These are phyloP conservation scores for Malurus elegans DNA, from an alignment of 2,113 vertebrate genomes.

Conservation along the genomic window DNA sequence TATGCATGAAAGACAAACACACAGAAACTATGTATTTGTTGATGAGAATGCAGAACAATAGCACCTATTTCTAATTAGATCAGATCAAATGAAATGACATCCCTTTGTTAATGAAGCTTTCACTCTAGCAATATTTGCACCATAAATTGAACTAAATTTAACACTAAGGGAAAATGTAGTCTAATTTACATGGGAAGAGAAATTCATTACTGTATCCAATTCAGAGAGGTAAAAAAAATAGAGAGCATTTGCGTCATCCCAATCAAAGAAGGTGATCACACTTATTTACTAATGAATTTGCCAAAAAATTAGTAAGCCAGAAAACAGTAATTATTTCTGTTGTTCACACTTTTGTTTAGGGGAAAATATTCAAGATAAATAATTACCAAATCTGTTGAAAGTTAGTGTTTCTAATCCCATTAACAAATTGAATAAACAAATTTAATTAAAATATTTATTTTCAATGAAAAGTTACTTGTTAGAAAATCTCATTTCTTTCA, in stretches of 20 bases:
- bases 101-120: neutral
- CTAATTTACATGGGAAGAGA: neutral
- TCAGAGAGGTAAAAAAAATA: neutral
- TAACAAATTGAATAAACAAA: neutral
- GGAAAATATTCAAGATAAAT: neutral
- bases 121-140: neutral
- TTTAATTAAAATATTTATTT: neutral
- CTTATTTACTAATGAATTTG: neutral
- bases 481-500: slow-evolving; percentile 17
- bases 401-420: neutral
- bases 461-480: neutral
- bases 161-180: neutral
- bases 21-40: neutral
- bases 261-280: neutral
- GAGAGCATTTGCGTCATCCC: neutral
- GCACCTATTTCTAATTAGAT: neutral
- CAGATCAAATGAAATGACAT: neutral
- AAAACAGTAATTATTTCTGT: neutral
- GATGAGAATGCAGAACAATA: neutral
- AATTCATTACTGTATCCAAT: neutral
- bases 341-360: neutral
- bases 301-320: neutral
- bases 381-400: neutral
- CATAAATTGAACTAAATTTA: neutral
- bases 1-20: neutral